Percentiles rank a stretch among this genome's conserved stretches.
Conservation (phyloP, 2,797 vertebrate genomes). For the Acipenser ruthenus region DNA sequence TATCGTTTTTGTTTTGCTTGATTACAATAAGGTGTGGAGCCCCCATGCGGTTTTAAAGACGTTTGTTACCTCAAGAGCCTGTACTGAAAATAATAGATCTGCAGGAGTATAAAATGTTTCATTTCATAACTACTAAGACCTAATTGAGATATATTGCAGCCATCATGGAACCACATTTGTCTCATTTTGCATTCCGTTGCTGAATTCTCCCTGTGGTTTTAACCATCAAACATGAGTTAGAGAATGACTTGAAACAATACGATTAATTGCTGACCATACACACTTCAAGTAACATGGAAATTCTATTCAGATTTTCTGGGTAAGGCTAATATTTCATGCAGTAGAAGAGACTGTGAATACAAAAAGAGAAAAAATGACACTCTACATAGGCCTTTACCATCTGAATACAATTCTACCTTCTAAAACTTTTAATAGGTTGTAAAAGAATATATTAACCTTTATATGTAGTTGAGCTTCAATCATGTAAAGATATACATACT, state of each 20-base stretch:
- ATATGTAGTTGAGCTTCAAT: too few species aligned
- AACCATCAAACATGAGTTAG: constrained; percentile 46
- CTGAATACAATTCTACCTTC: constrained; percentile 24
- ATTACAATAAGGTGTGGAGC: too few species aligned
- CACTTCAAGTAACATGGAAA: constrained; percentile 47
- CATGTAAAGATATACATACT: too few species aligned
- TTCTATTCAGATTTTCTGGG: constrained; percentile 41
- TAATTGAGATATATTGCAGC: constrained; percentile 25
- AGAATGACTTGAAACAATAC: constrained; percentile 45
- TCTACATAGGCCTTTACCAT: constrained; percentile 17
- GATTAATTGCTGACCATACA: constrained; percentile 52
- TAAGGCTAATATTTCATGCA: constrained; percentile 49
- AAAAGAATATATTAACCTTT: too few species aligned
- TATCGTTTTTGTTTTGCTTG: too few species aligned
- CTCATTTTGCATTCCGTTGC: constrained; percentile 35
- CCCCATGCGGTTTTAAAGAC: too few species aligned
- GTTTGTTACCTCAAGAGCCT: too few species aligned
- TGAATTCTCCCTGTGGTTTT: constrained; percentile 41
- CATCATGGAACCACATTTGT: constrained; percentile 50
- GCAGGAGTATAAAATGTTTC: neutral
- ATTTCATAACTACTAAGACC: constrained; percentile 4
- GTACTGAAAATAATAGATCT: neutral
- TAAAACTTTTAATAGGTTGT: too few species aligned
- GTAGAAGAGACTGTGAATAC: constrained; percentile 35
- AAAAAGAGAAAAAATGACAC: constrained; percentile 28